phyloP scores from a whole-genome alignment of 2,888 invertebrate genomes.

The Meiosimyza platycephala region DNA sequence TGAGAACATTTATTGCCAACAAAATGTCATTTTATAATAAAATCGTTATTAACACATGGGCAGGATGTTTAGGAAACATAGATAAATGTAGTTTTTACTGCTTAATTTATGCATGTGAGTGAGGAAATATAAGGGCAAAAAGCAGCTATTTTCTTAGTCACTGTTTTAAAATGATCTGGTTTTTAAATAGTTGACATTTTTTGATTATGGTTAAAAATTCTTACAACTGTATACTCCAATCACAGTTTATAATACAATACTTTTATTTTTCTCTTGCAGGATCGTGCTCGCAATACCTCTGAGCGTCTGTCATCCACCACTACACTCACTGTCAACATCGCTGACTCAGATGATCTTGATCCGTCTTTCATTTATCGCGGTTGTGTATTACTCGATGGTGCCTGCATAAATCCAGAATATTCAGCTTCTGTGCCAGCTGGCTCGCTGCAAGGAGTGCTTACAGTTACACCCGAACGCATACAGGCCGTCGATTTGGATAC shows the following conservation, averaged over 20 bases:
- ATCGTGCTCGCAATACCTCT: slow-evolving; percentile 82
- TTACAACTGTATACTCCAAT: background rate
- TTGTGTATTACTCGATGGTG: slow-evolving; percentile 83
- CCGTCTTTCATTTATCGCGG: slow-evolving; percentile 91
- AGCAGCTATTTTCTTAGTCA: too few species aligned
- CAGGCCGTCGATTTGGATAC: slow-evolving; percentile 93
- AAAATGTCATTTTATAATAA: background rate
- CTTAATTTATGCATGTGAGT: background rate
- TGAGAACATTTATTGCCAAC: background rate
- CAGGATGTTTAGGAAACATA: background rate
- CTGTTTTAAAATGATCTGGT: too few species aligned
- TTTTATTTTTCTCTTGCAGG: slow-evolving; percentile 69
- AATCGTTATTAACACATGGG: background rate
- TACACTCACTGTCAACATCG: slow-evolving; percentile 84
- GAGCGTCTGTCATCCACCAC: slow-evolving; percentile 85
- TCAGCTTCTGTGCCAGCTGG: slow-evolving; percentile 82
- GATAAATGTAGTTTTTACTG: background rate
- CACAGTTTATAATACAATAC: background rate
- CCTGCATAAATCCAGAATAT: slow-evolving; percentile 90
- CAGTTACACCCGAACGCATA: slow-evolving; percentile 87
- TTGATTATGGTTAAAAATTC: background rate
- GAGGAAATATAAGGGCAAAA: too few species aligned
- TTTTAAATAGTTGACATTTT: too few species aligned
- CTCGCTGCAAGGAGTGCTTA: slow-evolving; percentile 83
- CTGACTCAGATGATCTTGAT: slow-evolving; percentile 91